phyloP scores from a whole-genome alignment of 2,113 vertebrate species.

The Halcyon senegalensis region DNA sequence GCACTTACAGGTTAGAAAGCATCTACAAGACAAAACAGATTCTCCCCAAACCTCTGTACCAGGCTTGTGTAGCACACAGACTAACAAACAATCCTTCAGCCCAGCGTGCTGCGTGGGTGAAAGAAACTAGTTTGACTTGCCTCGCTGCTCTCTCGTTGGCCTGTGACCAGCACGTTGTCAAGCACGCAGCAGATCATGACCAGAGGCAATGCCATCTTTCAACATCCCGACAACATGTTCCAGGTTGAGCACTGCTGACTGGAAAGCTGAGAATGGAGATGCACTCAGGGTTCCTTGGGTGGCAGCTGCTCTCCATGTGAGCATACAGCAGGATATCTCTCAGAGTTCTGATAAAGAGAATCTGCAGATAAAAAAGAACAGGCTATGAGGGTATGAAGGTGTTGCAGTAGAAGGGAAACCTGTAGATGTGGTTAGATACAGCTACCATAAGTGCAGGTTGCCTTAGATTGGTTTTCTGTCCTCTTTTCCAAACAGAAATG shows the following conservation, averaged over 20 bases:
- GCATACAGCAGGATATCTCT: background rate
- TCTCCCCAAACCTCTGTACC: background rate
- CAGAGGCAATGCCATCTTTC: constrained; percentile 17
- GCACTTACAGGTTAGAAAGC: background rate
- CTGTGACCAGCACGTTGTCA: background rate
- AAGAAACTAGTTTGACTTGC: constrained; percentile 45
- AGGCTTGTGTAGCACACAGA: background rate
- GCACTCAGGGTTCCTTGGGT: background rate
- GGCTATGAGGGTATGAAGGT: background rate
- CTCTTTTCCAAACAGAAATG: background rate
- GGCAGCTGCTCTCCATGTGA: background rate
- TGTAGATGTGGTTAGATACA: background rate
- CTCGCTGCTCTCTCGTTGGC: constrained; percentile 21
- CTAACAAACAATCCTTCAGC: background rate
- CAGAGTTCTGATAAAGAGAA: background rate
- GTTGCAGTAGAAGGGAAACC: background rate
- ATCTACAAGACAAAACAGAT: background rate
- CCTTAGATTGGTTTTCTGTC: background rate
- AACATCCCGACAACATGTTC: background rate
- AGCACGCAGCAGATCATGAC: background rate
- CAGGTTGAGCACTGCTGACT: background rate
- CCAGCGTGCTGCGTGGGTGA: background rate
- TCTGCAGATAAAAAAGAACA: background rate
- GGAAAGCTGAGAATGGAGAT: background rate
- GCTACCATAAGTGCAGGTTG: background rate